These are phyloP conservation scores for Cylindroiulus punctatus DNA, from an alignment of 2,888 invertebrate species.

Conservation along the genomic window DNA sequence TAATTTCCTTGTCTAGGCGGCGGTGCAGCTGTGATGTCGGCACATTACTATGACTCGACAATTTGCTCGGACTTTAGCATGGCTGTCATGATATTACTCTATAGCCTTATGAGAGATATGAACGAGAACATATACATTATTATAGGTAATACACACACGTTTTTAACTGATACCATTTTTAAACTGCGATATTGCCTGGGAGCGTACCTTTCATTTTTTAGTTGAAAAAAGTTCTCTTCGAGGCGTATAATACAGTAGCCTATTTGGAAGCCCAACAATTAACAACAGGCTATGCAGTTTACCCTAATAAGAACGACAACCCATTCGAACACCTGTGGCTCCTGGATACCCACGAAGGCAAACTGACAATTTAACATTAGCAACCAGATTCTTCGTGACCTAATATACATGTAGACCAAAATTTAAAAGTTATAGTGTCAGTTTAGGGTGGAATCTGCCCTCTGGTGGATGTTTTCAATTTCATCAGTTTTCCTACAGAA, in stretches of 20 bases:
- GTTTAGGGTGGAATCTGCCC: too few relatives aligned
- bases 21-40: not conserved
- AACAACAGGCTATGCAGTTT: too few relatives aligned
- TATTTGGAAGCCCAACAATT: too few relatives aligned
- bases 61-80: not conserved
- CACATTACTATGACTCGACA: conserved; percentile 1
- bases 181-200: not conserved
- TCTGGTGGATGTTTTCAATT: too few relatives aligned
- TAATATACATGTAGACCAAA: too few relatives aligned
- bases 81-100: conserved; percentile 1
- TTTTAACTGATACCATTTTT: not conserved
- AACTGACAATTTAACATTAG: too few relatives aligned
- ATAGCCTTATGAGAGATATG: not conserved
- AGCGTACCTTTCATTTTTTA: not conserved
- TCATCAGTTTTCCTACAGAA: too few relatives aligned
- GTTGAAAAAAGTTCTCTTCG: not conserved
- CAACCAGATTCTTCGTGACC: too few relatives aligned
- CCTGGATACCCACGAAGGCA: too few relatives aligned
- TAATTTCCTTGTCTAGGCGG: not conserved
- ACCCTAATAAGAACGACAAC: too few relatives aligned
- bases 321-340: too few relatives aligned
- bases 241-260: not conserved
- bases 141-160: not conserved
- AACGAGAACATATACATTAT: not conserved
- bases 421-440: too few relatives aligned